Conservation (phyloP, 2,797 vertebrate species). For the Dromococcyx pavoninus region DNA sequence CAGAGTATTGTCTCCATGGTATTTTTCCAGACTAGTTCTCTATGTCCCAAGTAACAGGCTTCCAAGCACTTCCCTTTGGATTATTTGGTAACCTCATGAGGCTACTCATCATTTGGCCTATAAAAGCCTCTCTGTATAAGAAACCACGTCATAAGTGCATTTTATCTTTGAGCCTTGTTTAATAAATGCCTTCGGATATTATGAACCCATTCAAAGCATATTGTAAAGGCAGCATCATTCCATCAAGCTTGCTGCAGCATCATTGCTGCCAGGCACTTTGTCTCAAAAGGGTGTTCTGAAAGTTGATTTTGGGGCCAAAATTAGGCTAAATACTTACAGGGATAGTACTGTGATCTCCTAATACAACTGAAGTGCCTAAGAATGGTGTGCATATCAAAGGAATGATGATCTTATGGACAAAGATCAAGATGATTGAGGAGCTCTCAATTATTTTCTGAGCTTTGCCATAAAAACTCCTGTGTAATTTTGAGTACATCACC, state of each 20-base stretch:
- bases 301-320: background rate
- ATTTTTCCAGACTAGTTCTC: conserved; percentile 21
- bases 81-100: conserved; percentile 25
- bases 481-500: background rate
- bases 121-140: conserved; percentile 6
- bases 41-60: background rate
- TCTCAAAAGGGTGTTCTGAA: conserved; percentile 12
- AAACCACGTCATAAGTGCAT: background rate
- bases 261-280: background rate
- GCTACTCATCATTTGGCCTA: background rate
- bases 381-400: background rate
- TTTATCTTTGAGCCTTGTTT: conserved; percentile 4
- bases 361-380: background rate
- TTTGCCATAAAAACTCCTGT: background rate
- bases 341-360: background rate
- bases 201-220: background rate
- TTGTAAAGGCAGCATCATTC: background rate
- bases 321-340: background rate
- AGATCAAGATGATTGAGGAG: background rate
- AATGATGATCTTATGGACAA: background rate
- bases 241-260: background rate
- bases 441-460: background rate
- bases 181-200: background rate
- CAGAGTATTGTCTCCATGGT: conserved; percentile 3
- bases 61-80: conserved; percentile 2